Conservation (phyloP, 2,888 invertebrate species). For the Dermolepida albohirtum region DNA sequence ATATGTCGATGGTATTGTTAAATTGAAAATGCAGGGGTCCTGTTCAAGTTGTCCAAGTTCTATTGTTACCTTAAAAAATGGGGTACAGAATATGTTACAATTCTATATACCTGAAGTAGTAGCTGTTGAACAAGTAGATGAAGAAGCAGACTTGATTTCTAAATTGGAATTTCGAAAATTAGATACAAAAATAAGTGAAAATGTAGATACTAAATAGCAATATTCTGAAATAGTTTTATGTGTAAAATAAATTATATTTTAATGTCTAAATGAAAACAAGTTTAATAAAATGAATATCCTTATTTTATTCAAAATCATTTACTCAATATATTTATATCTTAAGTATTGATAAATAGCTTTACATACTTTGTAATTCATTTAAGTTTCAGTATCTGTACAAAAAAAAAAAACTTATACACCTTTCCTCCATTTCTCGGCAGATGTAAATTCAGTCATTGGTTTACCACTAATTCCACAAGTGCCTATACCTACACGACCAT, state of each 20-base stretch:
- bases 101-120: conserved; percentile 99
- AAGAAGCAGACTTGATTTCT: conserved; percentile 81
- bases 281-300: conserved; percentile 4
- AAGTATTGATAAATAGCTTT: conserved; percentile 28
- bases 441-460: conserved; percentile 95
- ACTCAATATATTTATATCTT: conserved; percentile 8
- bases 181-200: conserved; percentile 69
- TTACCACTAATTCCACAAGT: conserved; percentile 96
- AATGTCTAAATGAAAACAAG: no score
- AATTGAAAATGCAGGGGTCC: conserved; percentile 97
- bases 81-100: conserved; percentile 99
- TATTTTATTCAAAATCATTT: conserved; percentile 26
- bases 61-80: conserved; percentile 96
- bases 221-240: conserved; percentile 3
- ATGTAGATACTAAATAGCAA: conserved; percentile 18
- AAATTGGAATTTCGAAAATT: conserved; percentile 87
- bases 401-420: conserved; percentile 63
- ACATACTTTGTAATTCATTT: conserved; percentile 20
- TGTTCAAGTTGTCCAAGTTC: conserved; percentile 99
- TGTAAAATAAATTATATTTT: background rate
- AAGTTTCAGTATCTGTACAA: conserved; percentile 27
- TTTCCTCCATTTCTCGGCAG: conserved; percentile 92
- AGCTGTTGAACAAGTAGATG: conserved; percentile 87
- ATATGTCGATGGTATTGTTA: conserved; percentile 92
- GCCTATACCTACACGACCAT: conserved; percentile 95